Percentiles rank a stretch among this genome's conserved stretches.
phyloP scores from a whole-genome alignment of 1,140 invertebrate genomes.

The Drosophila watanabei region DNA sequence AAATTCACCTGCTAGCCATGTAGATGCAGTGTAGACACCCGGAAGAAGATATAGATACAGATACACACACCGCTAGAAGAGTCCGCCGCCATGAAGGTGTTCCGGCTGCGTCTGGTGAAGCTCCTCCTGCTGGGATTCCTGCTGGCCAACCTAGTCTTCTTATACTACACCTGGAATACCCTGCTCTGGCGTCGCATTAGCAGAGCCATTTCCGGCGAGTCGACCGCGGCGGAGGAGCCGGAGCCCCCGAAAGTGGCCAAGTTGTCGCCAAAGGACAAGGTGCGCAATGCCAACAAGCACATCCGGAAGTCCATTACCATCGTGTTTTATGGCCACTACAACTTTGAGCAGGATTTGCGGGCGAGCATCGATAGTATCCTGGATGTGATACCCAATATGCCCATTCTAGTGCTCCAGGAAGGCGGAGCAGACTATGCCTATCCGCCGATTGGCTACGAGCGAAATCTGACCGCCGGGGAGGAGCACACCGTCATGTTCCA shows the following conservation, averaged over 20 bases:
- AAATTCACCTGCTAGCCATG: conserved; percentile 25
- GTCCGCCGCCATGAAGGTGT: conserved; percentile 70
- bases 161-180: conserved; percentile 85
- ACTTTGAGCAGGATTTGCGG: conserved; percentile 93
- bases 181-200: conserved; percentile 72
- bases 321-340: conserved; percentile 93
- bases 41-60: conserved; percentile 27
- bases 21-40: conserved; percentile 34
- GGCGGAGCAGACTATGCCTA: conserved; percentile 90
- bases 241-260: conserved; percentile 26
- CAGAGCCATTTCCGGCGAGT: conserved; percentile 37
- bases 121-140: conserved; percentile 76
- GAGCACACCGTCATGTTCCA: conserved; percentile 89
- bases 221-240: not conserved
- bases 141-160: conserved; percentile 80
- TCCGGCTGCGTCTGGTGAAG: conserved; percentile 82
- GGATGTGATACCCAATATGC: conserved; percentile 89
- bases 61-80: conserved; percentile 22
- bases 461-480: conserved; percentile 87
- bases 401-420: conserved; percentile 91
- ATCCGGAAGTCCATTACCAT: conserved; percentile 90
- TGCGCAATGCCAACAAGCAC: conserved; percentile 85
- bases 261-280: conserved; percentile 72
- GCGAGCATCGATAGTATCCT: conserved; percentile 91
- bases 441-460: conserved; percentile 88